These are phyloP conservation scores for Rhimphoctona megacephalus DNA, from an alignment of 2,888 invertebrate species.

Conservation along the genomic window DNA sequence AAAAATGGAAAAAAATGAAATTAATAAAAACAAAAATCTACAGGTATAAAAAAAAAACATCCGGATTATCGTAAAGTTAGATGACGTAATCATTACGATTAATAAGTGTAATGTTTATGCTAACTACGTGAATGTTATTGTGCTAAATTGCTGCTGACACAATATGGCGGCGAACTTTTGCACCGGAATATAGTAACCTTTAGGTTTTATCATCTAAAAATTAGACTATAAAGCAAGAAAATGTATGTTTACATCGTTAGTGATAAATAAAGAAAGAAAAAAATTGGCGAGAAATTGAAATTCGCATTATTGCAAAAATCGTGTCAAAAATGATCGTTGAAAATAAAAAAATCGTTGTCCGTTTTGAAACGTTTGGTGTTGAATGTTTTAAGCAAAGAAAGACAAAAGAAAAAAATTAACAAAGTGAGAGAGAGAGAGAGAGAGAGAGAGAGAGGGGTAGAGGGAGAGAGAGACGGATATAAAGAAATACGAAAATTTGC, in stretches of 20 bases:
- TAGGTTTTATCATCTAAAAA: conserved; percentile 65
- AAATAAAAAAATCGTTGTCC: conserved; percentile 43
- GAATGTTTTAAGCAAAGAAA: conserved; percentile 72
- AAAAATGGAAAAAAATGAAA: not conserved
- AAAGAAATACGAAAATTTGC: conserved; percentile 58
- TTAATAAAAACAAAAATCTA: conserved; percentile 30
- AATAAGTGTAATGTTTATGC: conserved; percentile 69
- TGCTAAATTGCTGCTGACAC: conserved; percentile 66
- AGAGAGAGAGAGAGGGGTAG: not conserved
- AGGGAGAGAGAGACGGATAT: not conserved
- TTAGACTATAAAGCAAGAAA: conserved; percentile 53
- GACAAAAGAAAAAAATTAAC: too few relatives aligned
- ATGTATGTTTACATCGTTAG: conserved; percentile 67
- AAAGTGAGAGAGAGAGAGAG: conserved; percentile 51
- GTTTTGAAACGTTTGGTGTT: conserved; percentile 71
- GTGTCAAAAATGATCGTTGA: conserved; percentile 61
- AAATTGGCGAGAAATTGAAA: conserved; percentile 63
- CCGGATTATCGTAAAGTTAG: conserved; percentile 65
- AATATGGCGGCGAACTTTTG: conserved; percentile 64
- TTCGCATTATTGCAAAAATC: conserved; percentile 62
- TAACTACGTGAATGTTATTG: conserved; percentile 62
- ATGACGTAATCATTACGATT: conserved; percentile 69
- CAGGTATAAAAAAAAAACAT: conserved; percentile 50
- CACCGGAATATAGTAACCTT: conserved; percentile 62
- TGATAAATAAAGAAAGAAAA: conserved; percentile 27